Evolutionary conservation across 2,797 vertebrate genomes (phyloP).

Genomic region (Rhinoraja longicauda): DNA sequence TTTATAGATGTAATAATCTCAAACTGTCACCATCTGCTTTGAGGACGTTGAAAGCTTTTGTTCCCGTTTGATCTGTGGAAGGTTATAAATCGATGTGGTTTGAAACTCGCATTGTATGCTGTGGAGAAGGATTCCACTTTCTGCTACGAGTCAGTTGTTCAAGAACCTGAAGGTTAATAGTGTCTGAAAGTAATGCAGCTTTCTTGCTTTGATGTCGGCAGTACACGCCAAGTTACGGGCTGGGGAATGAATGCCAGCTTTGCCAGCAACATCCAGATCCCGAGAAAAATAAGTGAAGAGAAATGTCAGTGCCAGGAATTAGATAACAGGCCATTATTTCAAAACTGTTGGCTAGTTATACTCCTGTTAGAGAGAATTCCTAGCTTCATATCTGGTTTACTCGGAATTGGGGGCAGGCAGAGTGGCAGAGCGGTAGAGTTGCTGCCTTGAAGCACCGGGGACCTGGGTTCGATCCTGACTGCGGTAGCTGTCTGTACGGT

Average conservation of each 20-base stretch:
- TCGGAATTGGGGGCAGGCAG: neutral
- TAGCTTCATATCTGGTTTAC: neutral
- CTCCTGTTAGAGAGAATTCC: neutral
- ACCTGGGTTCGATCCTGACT: too few species aligned
- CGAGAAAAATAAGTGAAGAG: too few species aligned
- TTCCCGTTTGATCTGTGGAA: neutral
- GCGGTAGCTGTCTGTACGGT: too few species aligned
- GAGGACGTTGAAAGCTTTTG: neutral
- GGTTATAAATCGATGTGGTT: neutral
- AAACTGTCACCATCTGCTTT: neutral
- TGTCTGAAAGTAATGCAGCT: neutral
- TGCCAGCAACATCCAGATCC: too few species aligned
- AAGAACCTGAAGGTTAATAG: neutral
- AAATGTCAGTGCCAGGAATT: too few species aligned
- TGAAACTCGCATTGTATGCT: neutral
- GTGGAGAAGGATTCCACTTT: neutral
- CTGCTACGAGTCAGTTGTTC: neutral
- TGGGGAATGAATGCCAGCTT: too few species aligned
- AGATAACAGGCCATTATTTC: neutral
- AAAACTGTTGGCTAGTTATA: neutral
- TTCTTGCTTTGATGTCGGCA: neutral
- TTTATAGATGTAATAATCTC: neutral
- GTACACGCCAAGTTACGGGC: too few species aligned
- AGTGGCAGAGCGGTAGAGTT: too few species aligned
- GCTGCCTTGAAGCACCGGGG: too few species aligned